phyloP scores from a whole-genome alignment of 2,888 invertebrate species.

The Seladonia tumulorum region DNA sequence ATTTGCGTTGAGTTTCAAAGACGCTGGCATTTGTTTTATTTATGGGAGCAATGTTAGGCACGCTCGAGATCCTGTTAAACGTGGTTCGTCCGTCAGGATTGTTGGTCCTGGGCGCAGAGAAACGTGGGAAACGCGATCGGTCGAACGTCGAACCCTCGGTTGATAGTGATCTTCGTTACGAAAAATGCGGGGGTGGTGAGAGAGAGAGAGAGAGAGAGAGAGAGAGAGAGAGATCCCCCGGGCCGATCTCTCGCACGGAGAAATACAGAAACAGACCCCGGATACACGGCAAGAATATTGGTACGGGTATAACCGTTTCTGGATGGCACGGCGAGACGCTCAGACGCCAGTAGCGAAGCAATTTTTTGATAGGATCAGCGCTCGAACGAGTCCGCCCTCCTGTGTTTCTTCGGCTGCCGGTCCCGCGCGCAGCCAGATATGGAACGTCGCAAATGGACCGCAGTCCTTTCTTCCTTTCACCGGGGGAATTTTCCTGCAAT shows the following conservation, averaged over 20 bases:
- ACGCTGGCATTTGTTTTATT: not conserved
- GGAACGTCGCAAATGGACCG: conserved; percentile 70
- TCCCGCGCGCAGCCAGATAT: conserved; percentile 59
- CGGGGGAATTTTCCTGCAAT: conserved; percentile 60
- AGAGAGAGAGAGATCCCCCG: conserved; percentile 27
- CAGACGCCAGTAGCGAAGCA: conserved; percentile 77
- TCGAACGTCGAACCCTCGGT: not conserved
- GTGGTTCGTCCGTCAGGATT: not conserved
- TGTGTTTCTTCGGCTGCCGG: conserved; percentile 69
- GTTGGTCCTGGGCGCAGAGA: not conserved
- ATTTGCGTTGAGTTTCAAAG: not conserved
- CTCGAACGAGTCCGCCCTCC: conserved; percentile 62
- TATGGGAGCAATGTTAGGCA: not conserved
- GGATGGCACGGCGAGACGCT: conserved; percentile 52
- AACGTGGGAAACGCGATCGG: not conserved
- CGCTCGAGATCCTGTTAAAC: conserved; percentile 6
- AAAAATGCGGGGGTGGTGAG: not conserved
- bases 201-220: too few species aligned
- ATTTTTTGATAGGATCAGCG: conserved; percentile 80
- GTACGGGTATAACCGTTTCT: conserved; percentile 58
- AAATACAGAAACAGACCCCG: conserved; percentile 52
- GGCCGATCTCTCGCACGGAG: conserved; percentile 35
- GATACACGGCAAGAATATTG: conserved; percentile 60
- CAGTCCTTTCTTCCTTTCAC: conserved; percentile 57
- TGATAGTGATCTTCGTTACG: conserved; percentile 36